Evolutionary conservation across 2,113 vertebrate species (phyloP).

Genomic region (Oncorhynchus nerka): DNA sequence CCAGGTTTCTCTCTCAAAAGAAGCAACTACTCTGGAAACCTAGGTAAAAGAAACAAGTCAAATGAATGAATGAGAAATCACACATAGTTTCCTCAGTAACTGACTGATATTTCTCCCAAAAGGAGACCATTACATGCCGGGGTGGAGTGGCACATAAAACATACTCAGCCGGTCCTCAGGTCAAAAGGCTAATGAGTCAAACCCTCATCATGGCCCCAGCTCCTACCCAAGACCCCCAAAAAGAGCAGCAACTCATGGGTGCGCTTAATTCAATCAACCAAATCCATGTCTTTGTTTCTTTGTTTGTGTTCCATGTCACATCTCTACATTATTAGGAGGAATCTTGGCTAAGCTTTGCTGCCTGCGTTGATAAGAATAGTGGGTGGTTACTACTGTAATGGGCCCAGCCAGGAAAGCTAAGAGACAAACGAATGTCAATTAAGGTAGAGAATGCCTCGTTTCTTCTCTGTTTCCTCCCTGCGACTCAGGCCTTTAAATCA

Average conservation of each 20-base stretch:
- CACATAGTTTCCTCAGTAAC: no score
- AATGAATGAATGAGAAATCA: no score
- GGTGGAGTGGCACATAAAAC: background rate
- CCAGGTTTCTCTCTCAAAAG: no score
- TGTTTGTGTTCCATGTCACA: constrained; percentile 6
- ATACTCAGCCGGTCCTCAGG: background rate
- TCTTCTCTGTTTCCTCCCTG: constrained; percentile 21
- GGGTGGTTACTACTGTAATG: constrained; percentile 41
- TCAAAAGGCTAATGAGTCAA: background rate
- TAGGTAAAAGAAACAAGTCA: no score
- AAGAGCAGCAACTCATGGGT: background rate
- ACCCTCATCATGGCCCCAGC: background rate
- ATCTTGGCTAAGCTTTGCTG: constrained; percentile 48
- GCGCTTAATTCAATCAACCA: constrained; percentile 48
- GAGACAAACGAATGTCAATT: constrained; percentile 59
- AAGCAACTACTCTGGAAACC: no score
- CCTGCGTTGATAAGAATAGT: constrained; percentile 55
- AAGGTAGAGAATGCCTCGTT: constrained; percentile 39
- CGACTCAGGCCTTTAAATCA: constrained; percentile 41
- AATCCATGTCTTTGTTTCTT: constrained; percentile 36
- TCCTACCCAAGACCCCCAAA: background rate
- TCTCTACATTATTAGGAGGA: constrained; percentile 41
- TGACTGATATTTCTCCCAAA: background rate
- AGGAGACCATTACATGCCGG: background rate
- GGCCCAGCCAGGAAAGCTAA: constrained; percentile 40